Conservation (phyloP, 2,888 invertebrate species). For the Erynnis tages region DNA sequence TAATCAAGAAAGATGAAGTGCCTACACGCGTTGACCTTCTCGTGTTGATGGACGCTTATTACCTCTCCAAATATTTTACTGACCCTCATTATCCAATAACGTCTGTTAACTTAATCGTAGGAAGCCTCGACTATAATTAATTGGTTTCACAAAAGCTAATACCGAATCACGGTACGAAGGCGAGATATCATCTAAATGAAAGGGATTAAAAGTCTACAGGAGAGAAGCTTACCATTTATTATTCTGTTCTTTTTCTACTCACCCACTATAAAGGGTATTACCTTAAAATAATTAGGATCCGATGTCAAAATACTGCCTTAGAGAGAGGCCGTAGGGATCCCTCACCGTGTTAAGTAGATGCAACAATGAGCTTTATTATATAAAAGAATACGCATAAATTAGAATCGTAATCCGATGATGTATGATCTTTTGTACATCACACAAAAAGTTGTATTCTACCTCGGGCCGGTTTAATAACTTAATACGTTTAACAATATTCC, state of each 20-base stretch:
- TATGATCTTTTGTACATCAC: conserved; percentile 58
- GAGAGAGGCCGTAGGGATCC: conserved; percentile 51
- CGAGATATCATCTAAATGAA: conserved; percentile 47
- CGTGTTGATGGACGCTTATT: conserved; percentile 26
- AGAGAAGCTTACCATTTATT: conserved; percentile 46
- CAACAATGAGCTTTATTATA: conserved; percentile 59
- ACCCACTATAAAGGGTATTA: conserved; percentile 61
- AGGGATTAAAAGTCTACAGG: conserved; percentile 52
- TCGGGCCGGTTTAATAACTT: conserved; percentile 62
- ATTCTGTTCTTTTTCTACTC: conserved; percentile 45
- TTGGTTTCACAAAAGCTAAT: conserved; percentile 28
- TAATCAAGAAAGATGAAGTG: conserved; percentile 25
- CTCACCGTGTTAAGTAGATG: conserved; percentile 61
- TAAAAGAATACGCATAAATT: conserved; percentile 70
- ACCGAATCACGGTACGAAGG: conserved; percentile 30
- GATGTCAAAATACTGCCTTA: conserved; percentile 73
- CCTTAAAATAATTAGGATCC: conserved; percentile 71
- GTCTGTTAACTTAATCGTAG: conserved; percentile 29
- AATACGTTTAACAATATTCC: conserved; percentile 65
- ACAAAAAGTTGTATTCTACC: conserved; percentile 55
- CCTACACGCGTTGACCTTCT: conserved; percentile 21
- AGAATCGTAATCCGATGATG: conserved; percentile 73
- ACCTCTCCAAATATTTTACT: conserved; percentile 28
- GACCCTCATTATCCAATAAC: conserved; percentile 28
- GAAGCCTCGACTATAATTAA: conserved; percentile 27